phyloP scores from a whole-genome alignment of 2,797 vertebrate genomes.

The Dallia pectoralis region DNA sequence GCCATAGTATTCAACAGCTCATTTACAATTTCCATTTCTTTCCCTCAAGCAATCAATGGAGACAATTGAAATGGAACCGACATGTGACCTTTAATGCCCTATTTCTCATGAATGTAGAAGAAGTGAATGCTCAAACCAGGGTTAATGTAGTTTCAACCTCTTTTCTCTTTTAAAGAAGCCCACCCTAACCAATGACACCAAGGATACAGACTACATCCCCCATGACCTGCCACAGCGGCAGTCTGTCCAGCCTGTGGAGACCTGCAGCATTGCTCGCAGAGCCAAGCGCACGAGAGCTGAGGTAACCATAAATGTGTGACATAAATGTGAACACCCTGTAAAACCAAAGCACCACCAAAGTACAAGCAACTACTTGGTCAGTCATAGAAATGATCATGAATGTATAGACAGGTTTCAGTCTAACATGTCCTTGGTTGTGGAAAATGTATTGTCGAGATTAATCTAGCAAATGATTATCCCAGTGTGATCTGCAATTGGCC shows the following conservation, averaged over 20 bases:
- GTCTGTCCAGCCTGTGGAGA: conserved; percentile 86
- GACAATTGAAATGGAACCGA: not conserved
- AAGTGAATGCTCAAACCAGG: too few relatives aligned
- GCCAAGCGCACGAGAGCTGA: conserved; percentile 91
- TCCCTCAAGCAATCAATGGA: not conserved
- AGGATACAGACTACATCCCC: conserved; percentile 96
- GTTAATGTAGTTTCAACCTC: not conserved
- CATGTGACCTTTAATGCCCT: not conserved
- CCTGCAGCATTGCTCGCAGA: conserved; percentile 85
- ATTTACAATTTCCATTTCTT: not conserved
- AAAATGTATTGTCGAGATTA: too few relatives aligned
- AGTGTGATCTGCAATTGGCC: too few relatives aligned
- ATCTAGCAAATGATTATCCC: too few relatives aligned
- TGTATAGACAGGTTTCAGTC: too few relatives aligned
- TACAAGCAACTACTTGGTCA: too few relatives aligned
- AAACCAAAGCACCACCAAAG: too few relatives aligned
- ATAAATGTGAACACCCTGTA: too few relatives aligned
- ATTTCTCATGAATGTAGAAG: too few relatives aligned
- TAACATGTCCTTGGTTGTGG: too few relatives aligned
- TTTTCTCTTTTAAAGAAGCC: conserved; percentile 76
- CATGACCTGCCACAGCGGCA: conserved; percentile 95
- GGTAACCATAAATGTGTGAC: too few relatives aligned
- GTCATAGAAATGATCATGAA: too few relatives aligned
- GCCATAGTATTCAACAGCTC: not conserved
- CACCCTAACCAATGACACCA: conserved; percentile 87